A percentile compares a stretch with the other conserved stretches of the same genome.
Evolutionary conservation across 2,797 vertebrate species (phyloP).

Genomic region (Otolemur crassicaudatus): DNA sequence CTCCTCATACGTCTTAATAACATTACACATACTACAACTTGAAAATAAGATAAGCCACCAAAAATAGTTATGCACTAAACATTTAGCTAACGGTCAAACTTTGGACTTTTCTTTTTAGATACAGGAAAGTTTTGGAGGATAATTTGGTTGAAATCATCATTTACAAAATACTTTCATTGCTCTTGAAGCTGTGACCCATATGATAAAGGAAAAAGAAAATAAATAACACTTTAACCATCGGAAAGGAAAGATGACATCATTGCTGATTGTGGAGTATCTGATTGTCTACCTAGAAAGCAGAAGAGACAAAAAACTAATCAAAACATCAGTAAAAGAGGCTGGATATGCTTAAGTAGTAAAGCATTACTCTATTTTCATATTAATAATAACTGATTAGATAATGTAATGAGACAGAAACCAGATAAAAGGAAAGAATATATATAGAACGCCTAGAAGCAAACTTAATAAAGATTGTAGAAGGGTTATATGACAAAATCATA

Average conservation of each 20-base stretch:
- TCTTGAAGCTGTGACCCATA: not conserved
- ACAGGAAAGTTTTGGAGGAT: not conserved
- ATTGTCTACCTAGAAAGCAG: conserved; percentile 3
- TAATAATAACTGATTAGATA: not conserved
- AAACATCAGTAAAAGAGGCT: not conserved
- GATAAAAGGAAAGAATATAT: not conserved
- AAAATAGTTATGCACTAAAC: not conserved
- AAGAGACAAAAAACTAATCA: conserved; percentile 8
- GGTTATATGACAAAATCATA: not conserved
- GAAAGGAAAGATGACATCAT: not conserved
- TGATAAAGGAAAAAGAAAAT: not conserved
- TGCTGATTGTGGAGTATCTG: not conserved
- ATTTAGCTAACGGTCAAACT: not conserved
- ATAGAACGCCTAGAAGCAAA: not conserved
- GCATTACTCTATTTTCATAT: not conserved
- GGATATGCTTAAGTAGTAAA: conserved; percentile 2
- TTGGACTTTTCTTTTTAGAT: conserved; percentile 26
- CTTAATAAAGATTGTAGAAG: not conserved
- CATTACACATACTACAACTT: not conserved
- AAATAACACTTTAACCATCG: not conserved
- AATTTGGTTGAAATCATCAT: not conserved
- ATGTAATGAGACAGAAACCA: not conserved
- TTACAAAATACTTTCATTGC: not conserved
- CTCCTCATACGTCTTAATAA: not conserved
- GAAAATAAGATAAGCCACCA: not conserved